phyloP scores from a whole-genome alignment of 2,797 vertebrate species.

The Galago senegalensis region DNA sequence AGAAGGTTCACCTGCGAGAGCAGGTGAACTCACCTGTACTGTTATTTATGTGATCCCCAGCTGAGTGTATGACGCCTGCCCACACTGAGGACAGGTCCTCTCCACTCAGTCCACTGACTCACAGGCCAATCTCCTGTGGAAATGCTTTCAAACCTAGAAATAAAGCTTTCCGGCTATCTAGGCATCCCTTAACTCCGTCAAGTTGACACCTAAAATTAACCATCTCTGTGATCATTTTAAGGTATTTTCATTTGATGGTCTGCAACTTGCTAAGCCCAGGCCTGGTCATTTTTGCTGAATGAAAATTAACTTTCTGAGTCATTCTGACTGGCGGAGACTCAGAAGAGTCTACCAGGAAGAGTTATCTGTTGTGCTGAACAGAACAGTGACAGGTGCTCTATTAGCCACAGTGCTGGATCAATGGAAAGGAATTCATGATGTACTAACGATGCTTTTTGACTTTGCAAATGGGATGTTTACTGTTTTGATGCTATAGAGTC shows the following conservation, averaged over 20 bases:
- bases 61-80: neutral
- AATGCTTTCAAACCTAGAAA: neutral
- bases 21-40: neutral
- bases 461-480: neutral
- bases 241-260: neutral
- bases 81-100: neutral
- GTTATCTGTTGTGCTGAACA: neutral
- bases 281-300: neutral
- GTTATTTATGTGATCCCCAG: neutral
- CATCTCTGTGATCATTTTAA: neutral
- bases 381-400: neutral
- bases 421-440: neutral
- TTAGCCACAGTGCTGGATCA: neutral
- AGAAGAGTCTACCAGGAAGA: neutral
- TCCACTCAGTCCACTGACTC: neutral
- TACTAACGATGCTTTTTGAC: neutral
- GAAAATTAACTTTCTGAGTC: constrained; percentile 27
- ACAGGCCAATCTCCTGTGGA: neutral
- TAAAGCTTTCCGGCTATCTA: neutral
- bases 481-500: neutral
- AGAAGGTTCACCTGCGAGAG: neutral
- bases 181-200: neutral
- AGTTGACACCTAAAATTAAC: neutral
- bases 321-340: constrained; percentile 18
- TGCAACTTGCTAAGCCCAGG: neutral